These are phyloP conservation scores for Trichonephila clavipes DNA, from an alignment of 1,140 invertebrate species.

Conservation along the genomic window DNA sequence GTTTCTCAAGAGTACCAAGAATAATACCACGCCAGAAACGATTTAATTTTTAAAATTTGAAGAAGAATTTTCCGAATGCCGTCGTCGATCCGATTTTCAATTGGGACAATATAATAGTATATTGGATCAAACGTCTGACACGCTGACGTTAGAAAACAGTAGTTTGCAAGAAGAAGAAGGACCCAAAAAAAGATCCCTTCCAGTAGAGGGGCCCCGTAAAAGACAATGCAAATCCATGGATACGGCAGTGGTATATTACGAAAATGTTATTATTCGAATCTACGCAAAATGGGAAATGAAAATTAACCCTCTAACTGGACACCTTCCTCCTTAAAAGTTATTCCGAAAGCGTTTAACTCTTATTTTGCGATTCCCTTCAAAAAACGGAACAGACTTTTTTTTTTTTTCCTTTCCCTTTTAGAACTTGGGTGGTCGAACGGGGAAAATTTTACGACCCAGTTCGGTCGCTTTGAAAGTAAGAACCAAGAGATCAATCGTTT, in stretches of 20 bases:
- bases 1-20: constrained; percentile 38
- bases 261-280: constrained; percentile 15
- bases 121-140: background rate
- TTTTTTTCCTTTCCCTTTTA: too few relatives aligned
- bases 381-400: too few relatives aligned
- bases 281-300: background rate
- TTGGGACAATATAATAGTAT: background rate
- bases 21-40: constrained; percentile 5
- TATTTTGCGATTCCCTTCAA: too few relatives aligned
- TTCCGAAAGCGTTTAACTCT: too few relatives aligned
- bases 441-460: too few relatives aligned
- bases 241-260: background rate
- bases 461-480: too few relatives aligned
- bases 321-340: too few relatives aligned
- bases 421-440: too few relatives aligned
- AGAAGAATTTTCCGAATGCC: constrained; percentile 18
- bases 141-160: background rate
- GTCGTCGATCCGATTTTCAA: constrained; percentile 5
- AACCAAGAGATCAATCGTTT: too few relatives aligned
- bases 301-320: too few relatives aligned
- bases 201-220: background rate
- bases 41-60: constrained; percentile 52
- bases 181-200: background rate
- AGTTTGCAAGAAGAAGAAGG: background rate
- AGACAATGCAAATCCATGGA: background rate